Evolutionary conservation across 2,888 invertebrate species (phyloP).

Genomic region (Epinotia brunnichana): DNA sequence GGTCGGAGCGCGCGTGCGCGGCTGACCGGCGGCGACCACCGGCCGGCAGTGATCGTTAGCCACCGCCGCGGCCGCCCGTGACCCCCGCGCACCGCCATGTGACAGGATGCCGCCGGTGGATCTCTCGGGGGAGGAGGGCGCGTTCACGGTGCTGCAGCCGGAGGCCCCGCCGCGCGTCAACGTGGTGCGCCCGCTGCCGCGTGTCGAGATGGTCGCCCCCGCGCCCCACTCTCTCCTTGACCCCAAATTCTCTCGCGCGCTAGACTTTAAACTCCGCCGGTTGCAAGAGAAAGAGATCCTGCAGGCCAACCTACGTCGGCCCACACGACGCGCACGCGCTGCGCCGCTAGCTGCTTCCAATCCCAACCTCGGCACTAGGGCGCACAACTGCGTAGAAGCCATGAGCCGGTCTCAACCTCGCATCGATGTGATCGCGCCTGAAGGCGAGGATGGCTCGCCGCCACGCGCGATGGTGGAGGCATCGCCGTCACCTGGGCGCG

Average conservation of each 20-base stretch:
- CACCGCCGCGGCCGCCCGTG: conserved; percentile 27
- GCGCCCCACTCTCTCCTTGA: conserved; percentile 66
- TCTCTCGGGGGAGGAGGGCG: conserved; percentile 29
- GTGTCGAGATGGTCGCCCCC: conserved; percentile 40
- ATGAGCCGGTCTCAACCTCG: conserved; percentile 67
- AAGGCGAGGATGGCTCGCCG: conserved; percentile 50
- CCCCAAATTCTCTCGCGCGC: conserved; percentile 86
- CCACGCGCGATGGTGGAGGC: conserved; percentile 58
- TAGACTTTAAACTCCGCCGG: conserved; percentile 88
- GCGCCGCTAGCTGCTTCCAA: conserved; percentile 64
- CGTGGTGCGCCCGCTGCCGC: conserved; percentile 45
- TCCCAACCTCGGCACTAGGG: conserved; percentile 84
- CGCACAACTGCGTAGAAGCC: conserved; percentile 48
- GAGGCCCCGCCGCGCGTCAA: conserved; percentile 40
- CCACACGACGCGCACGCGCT: conserved; percentile 65
- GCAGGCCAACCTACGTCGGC: conserved; percentile 66
- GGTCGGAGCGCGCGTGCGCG: conserved; percentile 32
- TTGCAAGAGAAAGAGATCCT: conserved; percentile 85
- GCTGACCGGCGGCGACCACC: conserved; percentile 30
- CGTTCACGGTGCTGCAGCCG: conserved; percentile 43
- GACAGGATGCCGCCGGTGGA: conserved; percentile 41
- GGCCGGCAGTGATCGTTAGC: conserved; percentile 40
- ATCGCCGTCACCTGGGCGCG: conserved; percentile 56
- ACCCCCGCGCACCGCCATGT: conserved; percentile 24
- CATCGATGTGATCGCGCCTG: conserved; percentile 57